Percentiles rank a stretch among this genome's conserved stretches.
Conservation (phyloP, 2,888 invertebrate genomes). For the Drosophila prolongata region DNA sequence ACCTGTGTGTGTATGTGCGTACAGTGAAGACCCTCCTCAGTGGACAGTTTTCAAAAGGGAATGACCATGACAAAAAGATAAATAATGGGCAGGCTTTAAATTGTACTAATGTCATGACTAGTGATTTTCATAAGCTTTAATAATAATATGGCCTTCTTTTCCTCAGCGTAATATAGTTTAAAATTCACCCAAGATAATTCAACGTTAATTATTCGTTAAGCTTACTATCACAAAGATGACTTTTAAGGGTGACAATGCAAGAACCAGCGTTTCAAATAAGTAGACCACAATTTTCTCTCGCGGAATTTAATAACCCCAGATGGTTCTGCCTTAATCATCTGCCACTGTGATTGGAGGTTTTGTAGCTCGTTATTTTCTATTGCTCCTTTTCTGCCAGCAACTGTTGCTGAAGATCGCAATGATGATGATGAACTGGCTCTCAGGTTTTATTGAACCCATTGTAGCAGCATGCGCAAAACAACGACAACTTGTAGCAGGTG, state of each 20-base stretch:
- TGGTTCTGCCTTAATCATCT: constrained; percentile 24
- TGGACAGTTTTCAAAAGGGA: background rate
- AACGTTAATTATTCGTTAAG: background rate
- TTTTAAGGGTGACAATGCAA: constrained; percentile 4
- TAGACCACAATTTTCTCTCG: constrained; percentile 9
- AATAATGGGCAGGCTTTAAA: constrained; percentile 3
- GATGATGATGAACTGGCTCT: constrained; percentile 40
- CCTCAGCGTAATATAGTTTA: background rate
- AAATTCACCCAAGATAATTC: constrained; percentile 7
- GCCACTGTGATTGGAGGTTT: constrained; percentile 47
- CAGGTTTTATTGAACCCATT: constrained; percentile 72
- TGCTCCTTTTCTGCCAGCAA: constrained; percentile 64
- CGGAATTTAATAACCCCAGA: background rate
- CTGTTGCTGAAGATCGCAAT: constrained; percentile 18
- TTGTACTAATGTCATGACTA: constrained; percentile 11
- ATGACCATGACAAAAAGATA: constrained; percentile 7
- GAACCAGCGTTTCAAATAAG: constrained; percentile 1
- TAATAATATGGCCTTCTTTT: constrained; percentile 10
- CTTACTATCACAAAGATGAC: background rate
- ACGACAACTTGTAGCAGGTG: constrained; percentile 68
- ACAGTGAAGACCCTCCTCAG: constrained; percentile 25
- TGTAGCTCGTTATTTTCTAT: constrained; percentile 66
- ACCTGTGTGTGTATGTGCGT: constrained; percentile 8
- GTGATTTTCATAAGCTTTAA: constrained; percentile 13
- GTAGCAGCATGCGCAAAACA: constrained; percentile 27